phyloP scores from a whole-genome alignment of 2,888 invertebrate species.

The Silvanus unidentatus region DNA sequence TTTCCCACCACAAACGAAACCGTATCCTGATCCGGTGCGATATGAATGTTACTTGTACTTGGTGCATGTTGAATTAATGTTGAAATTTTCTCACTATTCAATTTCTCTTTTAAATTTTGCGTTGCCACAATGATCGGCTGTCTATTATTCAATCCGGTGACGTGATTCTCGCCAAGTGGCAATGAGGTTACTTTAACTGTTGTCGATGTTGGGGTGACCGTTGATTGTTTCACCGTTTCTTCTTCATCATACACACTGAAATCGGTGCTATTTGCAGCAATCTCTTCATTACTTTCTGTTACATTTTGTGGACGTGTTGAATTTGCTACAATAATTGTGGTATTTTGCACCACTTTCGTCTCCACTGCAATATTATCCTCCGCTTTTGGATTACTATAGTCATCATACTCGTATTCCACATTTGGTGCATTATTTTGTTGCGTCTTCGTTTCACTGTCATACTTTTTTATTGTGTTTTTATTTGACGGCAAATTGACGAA shows the following conservation, averaged over 20 bases:
- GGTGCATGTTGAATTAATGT: constrained; percentile 39
- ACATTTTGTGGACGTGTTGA: too few species aligned
- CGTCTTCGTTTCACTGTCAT: constrained; percentile 17
- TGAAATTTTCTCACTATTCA: constrained; percentile 41
- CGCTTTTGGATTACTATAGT: constrained; percentile 30
- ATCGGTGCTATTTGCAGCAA: constrained; percentile 7
- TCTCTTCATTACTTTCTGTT: background rate
- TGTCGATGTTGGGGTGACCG: constrained; percentile 20
- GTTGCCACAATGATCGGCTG: constrained; percentile 42
- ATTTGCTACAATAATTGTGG: too few species aligned
- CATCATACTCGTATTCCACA: constrained; percentile 39
- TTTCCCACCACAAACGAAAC: constrained; percentile 61
- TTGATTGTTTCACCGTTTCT: constrained; percentile 20
- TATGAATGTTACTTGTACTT: constrained; percentile 59
- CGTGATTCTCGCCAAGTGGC: constrained; percentile 44
- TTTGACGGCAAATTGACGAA: constrained; percentile 27
- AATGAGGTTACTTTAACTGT: constrained; percentile 41
- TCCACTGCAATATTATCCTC: constrained; percentile 37
- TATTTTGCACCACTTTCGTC: constrained; percentile 15
- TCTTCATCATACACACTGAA: constrained; percentile 20
- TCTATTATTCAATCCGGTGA: constrained; percentile 26
- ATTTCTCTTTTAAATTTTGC: constrained; percentile 41
- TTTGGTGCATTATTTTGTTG: constrained; percentile 28
- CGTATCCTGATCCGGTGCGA: constrained; percentile 58
- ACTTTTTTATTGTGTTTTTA: constrained; percentile 19